Evolutionary conservation across 2,888 invertebrate genomes (phyloP), one percentile per base, ranked within the genome.

Genomic region (Xestia ashworthii): DNA sequence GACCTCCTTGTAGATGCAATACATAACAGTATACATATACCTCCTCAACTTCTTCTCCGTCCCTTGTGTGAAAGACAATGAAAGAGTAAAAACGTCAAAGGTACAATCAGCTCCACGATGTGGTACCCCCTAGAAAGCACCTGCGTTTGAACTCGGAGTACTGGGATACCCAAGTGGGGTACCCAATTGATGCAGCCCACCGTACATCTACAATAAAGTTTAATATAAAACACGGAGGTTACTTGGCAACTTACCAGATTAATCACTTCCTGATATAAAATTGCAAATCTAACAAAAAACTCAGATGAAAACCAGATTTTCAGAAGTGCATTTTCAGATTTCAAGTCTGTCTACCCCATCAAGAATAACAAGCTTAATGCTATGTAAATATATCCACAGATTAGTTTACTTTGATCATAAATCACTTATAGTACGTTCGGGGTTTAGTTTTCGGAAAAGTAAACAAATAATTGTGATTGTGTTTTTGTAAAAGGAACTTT

Each of bases 301-400:
- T 38, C 48, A 19, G 22, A 14, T 1, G 1, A 55, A 46, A n/a
- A 22, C 2, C 9, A n/a, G 32, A n/a, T 32, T 66, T 41, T 46
- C 55, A 48, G 0, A 48, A 41, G 16, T 50, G 38, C 53, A 48
- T 19, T 64, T 25, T 4, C n/a, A 78, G 14, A 32, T 19, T 12
- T 55, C 25, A 78, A 25, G 5, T 12, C 66, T 25, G 8, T 12
- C 3, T 22, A 22, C 12, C 25, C 12, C 8, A 8, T 25, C 48
- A 58, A 22, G 0, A 25, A 9, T 41, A 76, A n/a, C 19, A 48
- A n/a, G 19, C 48, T 5, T n/a, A 58, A 78, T 44, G 41, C 1
- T 78, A 68, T 46, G 80, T 46, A 72, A 78, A 80, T 53, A 25
- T 22, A 72, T 67, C 71, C 16, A 67, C 3, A 46, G 58, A 80